A percentile compares a stretch with the other conserved stretches of the same genome.
These are phyloP conservation scores for Hofmannophila pseudospretella DNA, from an alignment of 2,888 invertebrate species.

Conservation along the genomic window DNA sequence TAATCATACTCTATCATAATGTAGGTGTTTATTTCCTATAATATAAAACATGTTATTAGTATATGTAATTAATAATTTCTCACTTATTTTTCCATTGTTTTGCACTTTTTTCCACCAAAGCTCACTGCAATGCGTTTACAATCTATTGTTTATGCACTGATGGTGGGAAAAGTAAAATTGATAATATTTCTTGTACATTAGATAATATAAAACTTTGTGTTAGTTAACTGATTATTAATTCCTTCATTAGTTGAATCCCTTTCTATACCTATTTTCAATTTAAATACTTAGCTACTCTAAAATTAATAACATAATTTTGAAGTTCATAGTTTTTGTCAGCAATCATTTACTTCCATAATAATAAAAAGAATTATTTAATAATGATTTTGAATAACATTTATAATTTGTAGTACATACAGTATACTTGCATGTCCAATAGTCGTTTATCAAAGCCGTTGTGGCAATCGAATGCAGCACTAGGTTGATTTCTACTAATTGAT, in stretches of 20 bases:
- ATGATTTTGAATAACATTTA: no score
- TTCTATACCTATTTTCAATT: no score
- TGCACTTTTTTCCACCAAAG: not conserved
- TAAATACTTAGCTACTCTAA: no score
- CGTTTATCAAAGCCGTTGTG: conserved; percentile 8
- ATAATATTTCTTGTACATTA: no score
- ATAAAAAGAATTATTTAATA: no score
- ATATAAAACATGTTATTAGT: conserved; percentile 24
- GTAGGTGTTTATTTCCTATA: conserved; percentile 32
- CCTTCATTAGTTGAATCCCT: no score
- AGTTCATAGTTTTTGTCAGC: no score
- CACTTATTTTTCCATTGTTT: conserved; percentile 7
- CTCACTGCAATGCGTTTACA: not conserved
- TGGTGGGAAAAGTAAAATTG: not conserved
- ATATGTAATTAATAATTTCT: not conserved
- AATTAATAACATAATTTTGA: no score
- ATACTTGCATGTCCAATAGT: conserved; percentile 6
- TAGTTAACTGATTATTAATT: no score
- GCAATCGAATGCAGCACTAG: conserved; percentile 2
- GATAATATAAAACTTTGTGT: no score
- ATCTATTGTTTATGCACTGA: not conserved
- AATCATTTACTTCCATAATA: no score
- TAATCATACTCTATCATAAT: conserved; percentile 31
- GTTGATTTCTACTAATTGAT: conserved; percentile 10
- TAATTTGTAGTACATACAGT: no score